phyloP scores from a whole-genome alignment of 2,888 invertebrate genomes.

The Sceliomorpha sp. region DNA sequence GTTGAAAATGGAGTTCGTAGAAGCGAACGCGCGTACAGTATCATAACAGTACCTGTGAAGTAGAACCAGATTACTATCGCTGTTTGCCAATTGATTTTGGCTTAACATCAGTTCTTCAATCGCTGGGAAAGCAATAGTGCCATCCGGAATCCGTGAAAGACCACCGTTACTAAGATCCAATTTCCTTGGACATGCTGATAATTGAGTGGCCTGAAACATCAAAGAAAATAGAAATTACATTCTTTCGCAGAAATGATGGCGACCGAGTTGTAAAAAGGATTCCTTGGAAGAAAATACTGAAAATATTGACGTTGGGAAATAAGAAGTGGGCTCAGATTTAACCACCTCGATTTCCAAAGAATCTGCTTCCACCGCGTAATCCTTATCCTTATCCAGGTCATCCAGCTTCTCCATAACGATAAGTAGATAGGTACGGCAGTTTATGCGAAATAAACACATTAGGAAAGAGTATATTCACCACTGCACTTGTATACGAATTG shows the following conservation, averaged over 20 bases:
- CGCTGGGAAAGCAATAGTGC: constrained; percentile 72
- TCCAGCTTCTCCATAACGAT: constrained; percentile 73
- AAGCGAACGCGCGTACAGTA: no score
- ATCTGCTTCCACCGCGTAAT: constrained; percentile 74
- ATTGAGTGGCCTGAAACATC: constrained; percentile 56
- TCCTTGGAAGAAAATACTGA: not conserved
- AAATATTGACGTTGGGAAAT: constrained; percentile 10
- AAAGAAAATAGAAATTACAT: constrained; percentile 31
- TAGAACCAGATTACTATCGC: constrained; percentile 70
- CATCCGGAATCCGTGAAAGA: constrained; percentile 77
- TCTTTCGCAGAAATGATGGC: no score
- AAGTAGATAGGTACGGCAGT: no score
- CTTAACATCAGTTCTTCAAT: constrained; percentile 76
- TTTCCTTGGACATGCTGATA: constrained; percentile 68
- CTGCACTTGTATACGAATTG: constrained; percentile 14
- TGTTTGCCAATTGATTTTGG: constrained; percentile 74
- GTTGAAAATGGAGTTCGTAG: no score
- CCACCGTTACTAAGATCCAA: constrained; percentile 78
- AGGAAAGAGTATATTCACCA: constrained; percentile 33
- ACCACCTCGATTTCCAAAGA: constrained; percentile 77
- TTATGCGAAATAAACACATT: constrained; percentile 57
- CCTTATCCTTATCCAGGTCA: constrained; percentile 67
- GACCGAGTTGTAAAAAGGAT: not conserved
- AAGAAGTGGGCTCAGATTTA: constrained; percentile 17
- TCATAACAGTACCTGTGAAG: constrained; percentile 68